Evolutionary conservation across 2,113 vertebrate species (phyloP).

Genomic region (Grammomys dolichurus): DNA sequence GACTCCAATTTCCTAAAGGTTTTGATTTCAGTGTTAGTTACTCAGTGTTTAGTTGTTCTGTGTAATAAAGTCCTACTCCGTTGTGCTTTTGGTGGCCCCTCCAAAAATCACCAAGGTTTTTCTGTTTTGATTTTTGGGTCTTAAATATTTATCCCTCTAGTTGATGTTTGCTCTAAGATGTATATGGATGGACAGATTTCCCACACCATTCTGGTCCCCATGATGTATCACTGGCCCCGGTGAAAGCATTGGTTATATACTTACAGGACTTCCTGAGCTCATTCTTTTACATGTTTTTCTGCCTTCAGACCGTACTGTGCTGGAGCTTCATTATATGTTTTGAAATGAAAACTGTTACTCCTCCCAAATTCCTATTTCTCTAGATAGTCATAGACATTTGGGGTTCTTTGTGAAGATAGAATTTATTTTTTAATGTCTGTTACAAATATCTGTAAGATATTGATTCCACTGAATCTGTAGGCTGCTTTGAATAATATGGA

Average conservation of each 20-base stretch:
- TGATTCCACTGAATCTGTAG: not conserved
- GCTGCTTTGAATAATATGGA: too few relatives aligned
- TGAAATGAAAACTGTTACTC: too few relatives aligned
- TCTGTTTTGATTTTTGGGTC: not conserved
- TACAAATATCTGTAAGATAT: not conserved
- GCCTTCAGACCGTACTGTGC: not conserved
- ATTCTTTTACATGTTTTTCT: accelerated
- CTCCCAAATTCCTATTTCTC: not conserved
- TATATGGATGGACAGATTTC: not conserved
- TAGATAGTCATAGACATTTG: not conserved
- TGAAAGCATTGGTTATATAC: not conserved
- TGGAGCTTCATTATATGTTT: not conserved
- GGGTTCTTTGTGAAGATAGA: not conserved
- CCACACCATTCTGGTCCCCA: not conserved
- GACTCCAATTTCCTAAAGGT: not conserved
- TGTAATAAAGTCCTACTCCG: not conserved
- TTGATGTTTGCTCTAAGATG: not conserved
- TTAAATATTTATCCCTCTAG: not conserved
- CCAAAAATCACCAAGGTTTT: not conserved
- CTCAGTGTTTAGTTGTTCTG: not conserved
- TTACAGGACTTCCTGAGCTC: too few relatives aligned
- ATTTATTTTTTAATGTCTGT: not conserved
- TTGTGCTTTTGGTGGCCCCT: not conserved
- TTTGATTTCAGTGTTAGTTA: not conserved
- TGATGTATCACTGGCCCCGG: not conserved